Evolutionary conservation across 2,888 invertebrate species (phyloP).

Genomic region (Troides oblongomaculatus): DNA sequence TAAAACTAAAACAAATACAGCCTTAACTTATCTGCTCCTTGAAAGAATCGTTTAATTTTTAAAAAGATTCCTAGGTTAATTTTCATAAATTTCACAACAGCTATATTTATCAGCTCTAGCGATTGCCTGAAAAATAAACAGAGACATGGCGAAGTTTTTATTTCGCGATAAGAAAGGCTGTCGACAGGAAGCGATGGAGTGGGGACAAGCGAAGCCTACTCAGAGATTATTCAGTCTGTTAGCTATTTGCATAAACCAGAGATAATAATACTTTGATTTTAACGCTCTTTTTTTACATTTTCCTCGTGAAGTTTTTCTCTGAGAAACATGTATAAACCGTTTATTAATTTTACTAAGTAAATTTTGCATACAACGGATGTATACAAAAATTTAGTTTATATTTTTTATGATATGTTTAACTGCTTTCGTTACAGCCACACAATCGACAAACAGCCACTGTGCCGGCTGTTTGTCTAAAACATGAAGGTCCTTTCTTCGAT

Average conservation of each 20-base stretch:
- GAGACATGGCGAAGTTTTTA: slow-evolving; percentile 15
- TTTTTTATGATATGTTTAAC: too few relatives aligned
- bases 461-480: too few relatives aligned
- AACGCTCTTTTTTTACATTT: neutral
- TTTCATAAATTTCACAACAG: slow-evolving; percentile 10
- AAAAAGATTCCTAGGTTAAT: slow-evolving; percentile 6
- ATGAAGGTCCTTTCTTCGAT: too few relatives aligned
- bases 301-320: neutral
- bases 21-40: slow-evolving; percentile 1
- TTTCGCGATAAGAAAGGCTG: slow-evolving; percentile 20
- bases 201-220: slow-evolving; percentile 21
- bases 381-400: too few relatives aligned
- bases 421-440: too few relatives aligned
- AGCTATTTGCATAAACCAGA: slow-evolving; percentile 2
- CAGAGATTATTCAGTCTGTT: slow-evolving; percentile 11
- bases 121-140: slow-evolving; percentile 25
- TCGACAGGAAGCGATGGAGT: slow-evolving; percentile 21
- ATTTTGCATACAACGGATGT: too few relatives aligned
- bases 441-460: too few relatives aligned
- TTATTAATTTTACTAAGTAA: neutral
- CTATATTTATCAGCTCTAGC: slow-evolving; percentile 3
- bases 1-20: neutral
- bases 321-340: neutral
- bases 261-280: neutral
- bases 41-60: slow-evolving; percentile 12